Evolutionary conservation across 2,113 vertebrate genomes (phyloP), one percentile per base, ranked within the genome.

Genomic region (Pandion haliaetus): DNA sequence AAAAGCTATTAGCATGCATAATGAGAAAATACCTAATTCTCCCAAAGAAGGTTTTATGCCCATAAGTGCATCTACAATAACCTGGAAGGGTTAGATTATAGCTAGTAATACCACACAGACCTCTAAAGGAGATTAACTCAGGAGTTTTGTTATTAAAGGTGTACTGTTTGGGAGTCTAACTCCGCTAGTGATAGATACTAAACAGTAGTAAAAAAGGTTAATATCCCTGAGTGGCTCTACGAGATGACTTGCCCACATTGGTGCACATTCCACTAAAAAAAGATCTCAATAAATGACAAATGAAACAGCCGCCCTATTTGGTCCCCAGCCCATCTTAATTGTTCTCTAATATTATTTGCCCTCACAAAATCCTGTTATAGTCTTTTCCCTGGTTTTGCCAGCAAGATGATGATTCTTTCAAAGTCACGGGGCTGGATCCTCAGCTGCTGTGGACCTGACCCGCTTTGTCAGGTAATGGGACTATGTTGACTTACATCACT

Each of bases 1-100:
- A 97, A 97, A 96, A 96, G 85, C 69, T 97, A 94, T 95, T 94
- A 81, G 94, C 36, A 58, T 95, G 97, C 97, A 97, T 98, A 98
- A 98, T 97, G 95, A 98, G 94, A 92, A 97, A 98, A 98, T 97
- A 96, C 98, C 98, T 98, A 98, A 98, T 98, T 99, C 98, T 98
- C 85, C 81, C 90, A 97, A 97, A 99, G 97, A 98, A 97, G 97
- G 98, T 98, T 98, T 98, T 98, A 97, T 98, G 96, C 92, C 95
- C 82, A 6, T 93, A 95, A 98, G 87, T 96, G 94, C 88, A 80
- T 94, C 59, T 52, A 94, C 86, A 97, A 90, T 97, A 97, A 97
- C 95, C 97, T 98, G 96, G 95, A 97, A 97, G 95, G 97, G 86
- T 91, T 96, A 97, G 98, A 98, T 98, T 98, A 99, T 91, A 98